phyloP scores from a whole-genome alignment of 2,113 vertebrate species.

The Okapia johnstoni region DNA sequence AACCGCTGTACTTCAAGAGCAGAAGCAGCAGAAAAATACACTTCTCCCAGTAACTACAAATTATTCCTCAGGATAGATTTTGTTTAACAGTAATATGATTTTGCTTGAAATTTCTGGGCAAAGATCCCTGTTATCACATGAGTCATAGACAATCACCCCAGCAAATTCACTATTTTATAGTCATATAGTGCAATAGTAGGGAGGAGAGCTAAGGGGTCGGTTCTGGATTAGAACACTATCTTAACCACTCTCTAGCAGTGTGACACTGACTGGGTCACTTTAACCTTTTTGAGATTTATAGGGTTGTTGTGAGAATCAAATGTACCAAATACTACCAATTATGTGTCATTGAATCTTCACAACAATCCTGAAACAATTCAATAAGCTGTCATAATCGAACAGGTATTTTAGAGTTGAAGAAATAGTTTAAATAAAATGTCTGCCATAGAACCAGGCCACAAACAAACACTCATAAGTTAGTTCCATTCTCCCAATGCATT shows the following conservation, averaged over 20 bases:
- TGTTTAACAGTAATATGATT: neutral
- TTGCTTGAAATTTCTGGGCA: neutral
- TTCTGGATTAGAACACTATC: neutral
- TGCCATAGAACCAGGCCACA: neutral
- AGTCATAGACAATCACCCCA: neutral
- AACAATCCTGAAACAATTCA: neutral
- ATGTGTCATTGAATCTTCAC: neutral
- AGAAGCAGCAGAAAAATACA: neutral
- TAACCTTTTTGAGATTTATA: neutral
- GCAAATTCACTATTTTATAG: neutral
- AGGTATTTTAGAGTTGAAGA: neutral
- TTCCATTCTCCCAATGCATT: neutral
- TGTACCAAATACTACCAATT: neutral
- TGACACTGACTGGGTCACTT: neutral
- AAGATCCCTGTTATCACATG: neutral
- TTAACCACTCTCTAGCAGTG: neutral
- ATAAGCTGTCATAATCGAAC: neutral
- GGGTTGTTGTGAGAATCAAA: neutral
- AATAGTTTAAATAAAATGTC: neutral
- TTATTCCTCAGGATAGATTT: constrained; percentile 8
- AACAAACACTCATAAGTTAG: neutral
- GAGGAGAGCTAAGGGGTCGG: neutral
- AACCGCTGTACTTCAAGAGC: neutral
- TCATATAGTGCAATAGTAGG: accelerated
- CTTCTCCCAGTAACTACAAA: neutral